Conservation (phyloP, 2,797 vertebrate species). For the Melanotaenia boesemani region DNA sequence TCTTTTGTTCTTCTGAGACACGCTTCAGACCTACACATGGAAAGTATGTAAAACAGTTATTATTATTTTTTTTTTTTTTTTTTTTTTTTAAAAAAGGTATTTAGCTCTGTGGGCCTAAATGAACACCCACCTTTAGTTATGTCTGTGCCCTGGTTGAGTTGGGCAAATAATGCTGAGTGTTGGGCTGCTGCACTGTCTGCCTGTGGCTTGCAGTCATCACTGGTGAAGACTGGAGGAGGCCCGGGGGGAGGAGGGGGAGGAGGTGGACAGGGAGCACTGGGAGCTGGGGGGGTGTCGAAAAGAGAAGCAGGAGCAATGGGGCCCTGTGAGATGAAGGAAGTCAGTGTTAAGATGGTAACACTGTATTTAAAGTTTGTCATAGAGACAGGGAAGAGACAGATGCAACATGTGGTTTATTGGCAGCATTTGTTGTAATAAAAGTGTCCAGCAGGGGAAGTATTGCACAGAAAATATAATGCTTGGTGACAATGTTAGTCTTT, state of each 20-base stretch:
- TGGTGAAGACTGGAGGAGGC: slow-evolving; percentile 84
- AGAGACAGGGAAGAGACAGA: not conserved
- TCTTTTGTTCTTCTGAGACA: slow-evolving; percentile 91
- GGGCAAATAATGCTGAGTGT: slow-evolving; percentile 91
- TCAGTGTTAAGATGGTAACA: not conserved
- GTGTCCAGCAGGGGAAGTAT: slow-evolving; percentile 71
- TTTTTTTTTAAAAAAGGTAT: not conserved
- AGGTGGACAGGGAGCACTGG: slow-evolving; percentile 74
- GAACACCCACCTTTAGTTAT: slow-evolving; percentile 91
- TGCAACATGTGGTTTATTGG: not conserved
- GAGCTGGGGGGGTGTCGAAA: slow-evolving; percentile 52
- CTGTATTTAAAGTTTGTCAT: not conserved
- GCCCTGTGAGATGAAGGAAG: slow-evolving; percentile 67
- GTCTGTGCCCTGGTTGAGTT: slow-evolving; percentile 96
- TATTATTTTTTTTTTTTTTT: too few species aligned
- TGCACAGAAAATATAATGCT: slow-evolving; percentile 34
- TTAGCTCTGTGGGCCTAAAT: not conserved
- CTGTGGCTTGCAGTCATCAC: slow-evolving; percentile 76
- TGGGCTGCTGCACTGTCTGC: slow-evolving; percentile 62
- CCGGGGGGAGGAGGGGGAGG: slow-evolving; percentile 88
- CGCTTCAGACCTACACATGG: slow-evolving; percentile 88
- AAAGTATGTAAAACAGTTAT: not conserved
- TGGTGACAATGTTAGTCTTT: not conserved
- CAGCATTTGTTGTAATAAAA: slow-evolving; percentile 24
- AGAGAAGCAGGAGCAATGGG: slow-evolving; percentile 84